Evolutionary conservation across 1,140 invertebrate species (phyloP).

Genomic region (Ephestia elutella): DNA sequence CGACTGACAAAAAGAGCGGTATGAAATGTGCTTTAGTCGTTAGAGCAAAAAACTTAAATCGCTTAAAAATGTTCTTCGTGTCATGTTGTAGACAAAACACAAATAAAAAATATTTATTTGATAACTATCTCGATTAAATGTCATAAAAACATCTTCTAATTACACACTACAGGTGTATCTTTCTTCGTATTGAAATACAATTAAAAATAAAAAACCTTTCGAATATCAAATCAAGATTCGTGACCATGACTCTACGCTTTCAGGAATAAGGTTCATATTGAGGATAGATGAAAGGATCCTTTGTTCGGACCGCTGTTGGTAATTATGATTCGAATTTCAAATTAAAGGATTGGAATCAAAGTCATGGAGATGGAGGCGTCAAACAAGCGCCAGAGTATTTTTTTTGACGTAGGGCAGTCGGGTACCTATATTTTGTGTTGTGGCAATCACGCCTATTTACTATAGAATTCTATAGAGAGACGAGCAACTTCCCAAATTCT

Average conservation of each 20-base stretch:
- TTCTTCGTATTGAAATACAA: conserved; percentile 13
- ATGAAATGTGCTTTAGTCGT: background rate
- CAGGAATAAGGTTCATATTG: background rate
- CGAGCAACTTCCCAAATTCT: too few relatives aligned
- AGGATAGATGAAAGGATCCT: conserved; percentile 6
- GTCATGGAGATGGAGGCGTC: conserved; percentile 12
- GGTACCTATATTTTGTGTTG: background rate
- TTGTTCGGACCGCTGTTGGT: conserved; percentile 25
- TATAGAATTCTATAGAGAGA: too few relatives aligned
- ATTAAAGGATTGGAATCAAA: conserved; percentile 19
- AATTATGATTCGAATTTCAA: conserved; percentile 26
- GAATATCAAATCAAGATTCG: background rate
- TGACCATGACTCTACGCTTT: background rate
- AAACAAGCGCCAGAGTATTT: background rate
- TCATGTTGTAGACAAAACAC: background rate
- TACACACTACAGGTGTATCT: conserved; percentile 16
- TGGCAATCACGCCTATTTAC: background rate
- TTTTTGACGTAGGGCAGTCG: too few relatives aligned
- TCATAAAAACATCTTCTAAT: conserved; percentile 20
- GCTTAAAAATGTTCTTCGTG: background rate
- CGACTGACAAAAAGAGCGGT: background rate
- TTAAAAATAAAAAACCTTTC: too few relatives aligned
- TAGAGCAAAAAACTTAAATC: background rate
- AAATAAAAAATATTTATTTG: conserved; percentile 11
- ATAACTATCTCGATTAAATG: conserved; percentile 23